These are phyloP conservation scores for Amazona vittata DNA, from an alignment of 2,113 vertebrate genomes.

Conservation along the genomic window DNA sequence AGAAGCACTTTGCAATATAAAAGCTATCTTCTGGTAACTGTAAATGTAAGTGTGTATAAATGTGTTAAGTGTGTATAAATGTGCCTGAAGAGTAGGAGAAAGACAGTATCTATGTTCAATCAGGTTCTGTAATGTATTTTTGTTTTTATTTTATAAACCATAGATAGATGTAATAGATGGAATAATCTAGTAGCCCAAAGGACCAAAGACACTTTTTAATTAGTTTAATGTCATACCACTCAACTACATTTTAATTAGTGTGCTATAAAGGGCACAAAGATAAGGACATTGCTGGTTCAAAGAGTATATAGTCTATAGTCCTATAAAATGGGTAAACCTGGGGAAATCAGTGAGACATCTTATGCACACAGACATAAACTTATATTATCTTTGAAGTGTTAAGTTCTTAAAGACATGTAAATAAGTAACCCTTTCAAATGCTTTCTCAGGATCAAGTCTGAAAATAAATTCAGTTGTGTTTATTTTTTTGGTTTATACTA, in stretches of 20 bases:
- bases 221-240: neutral
- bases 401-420: neutral
- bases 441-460: neutral
- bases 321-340: neutral
- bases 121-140: neutral
- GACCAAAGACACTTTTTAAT: neutral
- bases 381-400: neutral
- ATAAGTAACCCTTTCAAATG: neutral
- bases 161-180: neutral
- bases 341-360: neutral
- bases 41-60: no score
- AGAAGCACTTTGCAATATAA: neutral
- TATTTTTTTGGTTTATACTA: neutral
- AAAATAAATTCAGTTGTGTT: neutral
- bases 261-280: neutral
- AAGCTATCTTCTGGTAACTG: neutral
- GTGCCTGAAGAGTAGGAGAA: neutral
- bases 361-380: neutral
- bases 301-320: neutral
- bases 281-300: neutral
- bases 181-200: neutral
- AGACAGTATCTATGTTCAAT: neutral
- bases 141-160: neutral
- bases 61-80: neutral
- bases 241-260: neutral